Evolutionary conservation across 1,140 invertebrate species (phyloP).

Genomic region (Thalassaphorura encarpata): DNA sequence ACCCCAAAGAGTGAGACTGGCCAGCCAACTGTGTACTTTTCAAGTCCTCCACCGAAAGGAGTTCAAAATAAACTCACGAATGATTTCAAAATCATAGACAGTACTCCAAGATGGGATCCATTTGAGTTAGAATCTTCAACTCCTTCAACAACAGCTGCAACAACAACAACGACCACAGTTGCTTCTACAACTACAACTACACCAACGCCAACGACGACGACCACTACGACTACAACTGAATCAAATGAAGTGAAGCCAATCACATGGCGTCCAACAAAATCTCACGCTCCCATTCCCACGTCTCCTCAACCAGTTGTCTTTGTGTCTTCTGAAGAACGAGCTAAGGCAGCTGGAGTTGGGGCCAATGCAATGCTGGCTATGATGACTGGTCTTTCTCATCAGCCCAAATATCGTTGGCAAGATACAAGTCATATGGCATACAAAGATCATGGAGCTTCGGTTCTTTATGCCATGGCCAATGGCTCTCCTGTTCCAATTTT

Average conservation of each 20-base stretch:
- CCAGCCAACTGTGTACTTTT: too few relatives aligned
- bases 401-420: background rate
- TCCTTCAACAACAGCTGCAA: background rate
- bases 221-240: background rate
- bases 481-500: conserved; percentile 7
- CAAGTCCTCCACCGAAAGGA: too few relatives aligned
- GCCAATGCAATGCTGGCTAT: conserved; percentile 28
- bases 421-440: background rate
- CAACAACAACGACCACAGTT: background rate
- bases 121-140: background rate
- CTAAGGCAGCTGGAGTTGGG: conserved; percentile 8
- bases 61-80: background rate
- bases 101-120: background rate
- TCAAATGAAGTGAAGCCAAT: conserved; percentile 3
- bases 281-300: background rate
- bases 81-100: background rate
- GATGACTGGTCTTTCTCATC: conserved; percentile 12
- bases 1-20: too few relatives aligned
- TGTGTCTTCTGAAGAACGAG: background rate
- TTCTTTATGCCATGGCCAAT: conserved; percentile 24
- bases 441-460: conserved; percentile 20
- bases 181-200: conserved; percentile 1
- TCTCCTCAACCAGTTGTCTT: background rate
- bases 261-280: conserved; percentile 25
- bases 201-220: conserved; percentile 1